These are phyloP conservation scores for Cenopis cana DNA, from an alignment of 2,888 invertebrate species.

Conservation along the genomic window DNA sequence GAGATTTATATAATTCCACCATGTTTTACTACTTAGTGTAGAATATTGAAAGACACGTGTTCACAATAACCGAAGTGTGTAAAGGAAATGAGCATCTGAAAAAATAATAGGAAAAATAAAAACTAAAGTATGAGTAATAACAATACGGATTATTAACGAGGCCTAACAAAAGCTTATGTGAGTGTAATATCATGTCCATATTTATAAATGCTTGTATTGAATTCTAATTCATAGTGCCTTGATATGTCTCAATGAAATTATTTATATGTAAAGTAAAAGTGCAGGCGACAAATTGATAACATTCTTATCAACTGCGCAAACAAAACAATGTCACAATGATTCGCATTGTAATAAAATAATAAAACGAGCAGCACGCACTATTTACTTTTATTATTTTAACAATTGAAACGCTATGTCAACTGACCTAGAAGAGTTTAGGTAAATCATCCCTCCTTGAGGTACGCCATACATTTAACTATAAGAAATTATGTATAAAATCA, in stretches of 20 bases:
- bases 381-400: neutral
- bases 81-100: too few relatives aligned
- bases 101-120: neutral
- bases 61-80: neutral
- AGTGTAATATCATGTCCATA: neutral
- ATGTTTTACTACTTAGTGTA: neutral
- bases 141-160: neutral
- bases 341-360: conserved; percentile 1
- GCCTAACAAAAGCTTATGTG: too few relatives aligned
- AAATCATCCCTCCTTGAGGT: neutral
- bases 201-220: neutral
- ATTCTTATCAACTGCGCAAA: conserved; percentile 17
- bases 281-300: conserved; percentile 27
- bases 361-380: neutral
- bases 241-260: conserved; percentile 6
- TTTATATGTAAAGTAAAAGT: conserved; percentile 24
- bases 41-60: neutral
- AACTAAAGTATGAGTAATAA: neutral
- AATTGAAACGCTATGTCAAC: neutral
- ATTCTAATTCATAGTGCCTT: conserved; percentile 4
- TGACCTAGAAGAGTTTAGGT: neutral
- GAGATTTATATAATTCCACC: too few relatives aligned
- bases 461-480: neutral
- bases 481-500: neutral
- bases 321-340: conserved; percentile 12